These are phyloP conservation scores for Petrolisthes manimaculis DNA, from an alignment of 2,888 invertebrate species.

Conservation along the genomic window DNA sequence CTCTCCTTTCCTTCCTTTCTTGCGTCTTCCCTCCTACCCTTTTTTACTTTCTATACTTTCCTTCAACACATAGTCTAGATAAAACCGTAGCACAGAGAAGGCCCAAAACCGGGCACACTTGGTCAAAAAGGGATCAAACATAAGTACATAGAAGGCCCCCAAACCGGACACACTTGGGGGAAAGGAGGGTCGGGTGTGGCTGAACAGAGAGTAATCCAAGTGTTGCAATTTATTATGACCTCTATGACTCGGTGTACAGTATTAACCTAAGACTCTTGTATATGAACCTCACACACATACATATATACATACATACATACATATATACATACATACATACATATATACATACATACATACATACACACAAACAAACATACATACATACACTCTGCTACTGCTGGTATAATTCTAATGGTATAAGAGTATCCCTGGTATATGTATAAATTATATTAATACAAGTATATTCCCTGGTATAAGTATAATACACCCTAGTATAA, in stretches of 20 bases:
- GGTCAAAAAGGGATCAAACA: no score
- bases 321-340: constrained; percentile 13
- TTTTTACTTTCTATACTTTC: background rate
- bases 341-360: constrained; percentile 15
- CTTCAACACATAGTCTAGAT: no score
- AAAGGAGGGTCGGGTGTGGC: no score
- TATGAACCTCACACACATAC: constrained; percentile 22
- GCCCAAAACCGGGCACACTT: no score
- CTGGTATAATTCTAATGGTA: no score
- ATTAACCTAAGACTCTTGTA: background rate
- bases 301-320: constrained; percentile 20
- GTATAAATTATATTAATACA: constrained; percentile 1
- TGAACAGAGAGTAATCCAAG: no score
- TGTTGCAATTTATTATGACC: no score
- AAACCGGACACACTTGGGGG: no score
- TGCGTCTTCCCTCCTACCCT: background rate
- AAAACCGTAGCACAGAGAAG: no score
- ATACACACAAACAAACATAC: constrained; percentile 20
- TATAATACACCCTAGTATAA: constrained; percentile 3
- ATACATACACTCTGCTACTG: no score
- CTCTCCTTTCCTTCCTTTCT: background rate
- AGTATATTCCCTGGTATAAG: background rate
- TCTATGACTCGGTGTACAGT: no score
- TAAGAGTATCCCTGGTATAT: background rate
- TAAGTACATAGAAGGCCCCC: no score